phyloP scores from a whole-genome alignment of 2,888 invertebrate species.

The Syrphus vitripennis region DNA sequence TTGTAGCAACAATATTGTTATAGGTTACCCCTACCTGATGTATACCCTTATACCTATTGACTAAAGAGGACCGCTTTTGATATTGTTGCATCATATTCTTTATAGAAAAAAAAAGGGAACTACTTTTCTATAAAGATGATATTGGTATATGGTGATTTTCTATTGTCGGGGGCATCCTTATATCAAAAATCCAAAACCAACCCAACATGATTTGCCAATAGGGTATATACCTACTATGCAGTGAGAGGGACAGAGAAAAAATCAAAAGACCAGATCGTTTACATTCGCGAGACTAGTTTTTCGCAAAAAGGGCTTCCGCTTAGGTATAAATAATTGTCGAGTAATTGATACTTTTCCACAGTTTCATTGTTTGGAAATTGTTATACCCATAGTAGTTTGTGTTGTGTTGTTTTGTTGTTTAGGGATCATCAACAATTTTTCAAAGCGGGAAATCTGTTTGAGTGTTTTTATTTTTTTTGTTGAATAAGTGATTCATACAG shows the following conservation, averaged over 20 bases:
- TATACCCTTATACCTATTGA: not conserved
- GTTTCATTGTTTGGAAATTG: slow-evolving; percentile 58
- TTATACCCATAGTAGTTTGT: slow-evolving; percentile 32
- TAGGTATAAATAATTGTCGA: slow-evolving; percentile 72
- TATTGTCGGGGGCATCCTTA: slow-evolving; percentile 37
- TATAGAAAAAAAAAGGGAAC: not conserved
- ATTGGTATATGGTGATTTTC: not conserved
- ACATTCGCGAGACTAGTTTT: slow-evolving; percentile 68
- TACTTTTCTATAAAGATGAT: not conserved
- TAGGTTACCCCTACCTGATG: not conserved
- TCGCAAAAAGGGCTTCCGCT: slow-evolving; percentile 67
- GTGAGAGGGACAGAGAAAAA: not conserved
- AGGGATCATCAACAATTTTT: slow-evolving; percentile 43
- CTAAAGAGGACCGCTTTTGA: slow-evolving; percentile 34
- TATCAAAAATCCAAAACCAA: slow-evolving; percentile 23
- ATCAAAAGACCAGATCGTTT: slow-evolving; percentile 65
- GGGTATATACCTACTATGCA: not conserved
- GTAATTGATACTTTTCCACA: slow-evolving; percentile 74
- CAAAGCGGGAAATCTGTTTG: slow-evolving; percentile 57
- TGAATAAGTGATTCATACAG: not conserved
- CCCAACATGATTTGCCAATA: slow-evolving; percentile 7
- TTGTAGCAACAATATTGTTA: slow-evolving; percentile 60
- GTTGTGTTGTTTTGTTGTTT: slow-evolving; percentile 43
- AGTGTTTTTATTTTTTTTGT: slow-evolving; percentile 1
- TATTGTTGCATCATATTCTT: slow-evolving; percentile 49